A percentile compares a stretch with the other conserved stretches of the same genome.
Evolutionary conservation across 2,113 vertebrate genomes (phyloP).

Genomic region (Peromyscus polionotus): DNA sequence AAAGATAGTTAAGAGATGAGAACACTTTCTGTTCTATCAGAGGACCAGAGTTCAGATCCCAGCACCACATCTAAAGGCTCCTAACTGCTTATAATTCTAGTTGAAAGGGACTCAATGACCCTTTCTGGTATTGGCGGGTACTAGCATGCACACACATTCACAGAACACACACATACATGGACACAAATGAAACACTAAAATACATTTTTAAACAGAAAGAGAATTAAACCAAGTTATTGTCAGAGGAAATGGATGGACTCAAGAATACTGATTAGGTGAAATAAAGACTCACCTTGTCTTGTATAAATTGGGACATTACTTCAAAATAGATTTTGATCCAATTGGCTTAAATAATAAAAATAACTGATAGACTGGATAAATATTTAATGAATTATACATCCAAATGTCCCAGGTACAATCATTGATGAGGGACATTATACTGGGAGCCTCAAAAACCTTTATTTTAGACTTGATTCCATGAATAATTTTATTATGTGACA

Average conservation of each 20-base stretch:
- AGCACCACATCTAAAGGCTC: background rate
- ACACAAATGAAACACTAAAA: background rate
- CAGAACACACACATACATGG: background rate
- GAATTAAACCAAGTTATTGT: background rate
- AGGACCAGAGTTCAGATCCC: background rate
- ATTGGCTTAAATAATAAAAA: background rate
- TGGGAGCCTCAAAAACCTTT: background rate
- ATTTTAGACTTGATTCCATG: background rate
- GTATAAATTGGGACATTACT: background rate
- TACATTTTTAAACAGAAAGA: background rate
- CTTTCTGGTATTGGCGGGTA: background rate
- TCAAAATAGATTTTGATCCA: background rate
- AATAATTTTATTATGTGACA: background rate
- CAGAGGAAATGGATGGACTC: background rate
- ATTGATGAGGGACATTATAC: background rate
- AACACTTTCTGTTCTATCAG: too few species aligned
- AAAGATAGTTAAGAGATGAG: background rate
- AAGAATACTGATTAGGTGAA: background rate
- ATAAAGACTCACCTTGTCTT: background rate
- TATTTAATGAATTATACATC: constrained; percentile 10
- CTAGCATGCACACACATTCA: background rate
- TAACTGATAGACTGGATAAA: background rate
- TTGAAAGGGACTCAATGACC: background rate
- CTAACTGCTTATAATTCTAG: background rate
- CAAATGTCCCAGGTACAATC: background rate